A percentile compares a stretch with the other conserved stretches of the same genome.
Conservation (phyloP, 2,888 invertebrate genomes). For the Drosophila eohydei region DNA sequence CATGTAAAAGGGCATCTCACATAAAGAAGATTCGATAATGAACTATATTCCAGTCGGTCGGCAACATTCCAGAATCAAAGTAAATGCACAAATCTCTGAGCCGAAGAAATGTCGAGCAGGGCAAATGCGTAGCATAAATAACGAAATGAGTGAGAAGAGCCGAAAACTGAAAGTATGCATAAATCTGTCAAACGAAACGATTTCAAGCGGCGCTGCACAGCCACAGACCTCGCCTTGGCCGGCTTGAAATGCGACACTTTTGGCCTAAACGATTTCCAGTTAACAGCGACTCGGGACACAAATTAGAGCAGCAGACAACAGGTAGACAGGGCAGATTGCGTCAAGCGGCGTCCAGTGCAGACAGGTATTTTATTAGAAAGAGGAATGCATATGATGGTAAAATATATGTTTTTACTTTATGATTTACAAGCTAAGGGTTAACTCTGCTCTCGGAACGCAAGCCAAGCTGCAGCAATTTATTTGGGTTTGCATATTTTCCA, state of each 20-base stretch:
- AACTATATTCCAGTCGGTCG: slow-evolving; percentile 12
- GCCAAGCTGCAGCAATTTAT: background rate
- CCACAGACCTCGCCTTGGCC: slow-evolving; percentile 7
- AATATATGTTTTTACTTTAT: slow-evolving; percentile 26
- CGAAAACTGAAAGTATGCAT: slow-evolving; percentile 65
- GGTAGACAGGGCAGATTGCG: slow-evolving; percentile 55
- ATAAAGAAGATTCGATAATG: slow-evolving; percentile 10
- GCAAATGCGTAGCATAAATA: slow-evolving; percentile 61
- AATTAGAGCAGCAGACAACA: slow-evolving; percentile 63
- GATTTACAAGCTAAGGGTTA: slow-evolving; percentile 35
- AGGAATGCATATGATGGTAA: slow-evolving; percentile 33
- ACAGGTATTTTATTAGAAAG: slow-evolving; percentile 46
- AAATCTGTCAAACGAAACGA: slow-evolving; percentile 65
- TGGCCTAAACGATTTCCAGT: slow-evolving; percentile 63
- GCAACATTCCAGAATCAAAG: slow-evolving; percentile 39
- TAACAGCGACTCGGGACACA: slow-evolving; percentile 47
- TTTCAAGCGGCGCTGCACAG: slow-evolving; percentile 48
- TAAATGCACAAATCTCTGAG: slow-evolving; percentile 11
- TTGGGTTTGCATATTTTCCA: slow-evolving; percentile 4
- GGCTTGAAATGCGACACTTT: slow-evolving; percentile 70
- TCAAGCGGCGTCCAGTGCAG: slow-evolving; percentile 46
- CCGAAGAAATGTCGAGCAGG: slow-evolving; percentile 40
- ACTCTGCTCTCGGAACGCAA: background rate
- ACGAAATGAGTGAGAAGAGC: slow-evolving; percentile 19
- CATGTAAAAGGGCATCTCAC: background rate